Evolutionary conservation across 2,888 invertebrate species (phyloP).

Genomic region (Minunthozetes semirufus): DNA sequence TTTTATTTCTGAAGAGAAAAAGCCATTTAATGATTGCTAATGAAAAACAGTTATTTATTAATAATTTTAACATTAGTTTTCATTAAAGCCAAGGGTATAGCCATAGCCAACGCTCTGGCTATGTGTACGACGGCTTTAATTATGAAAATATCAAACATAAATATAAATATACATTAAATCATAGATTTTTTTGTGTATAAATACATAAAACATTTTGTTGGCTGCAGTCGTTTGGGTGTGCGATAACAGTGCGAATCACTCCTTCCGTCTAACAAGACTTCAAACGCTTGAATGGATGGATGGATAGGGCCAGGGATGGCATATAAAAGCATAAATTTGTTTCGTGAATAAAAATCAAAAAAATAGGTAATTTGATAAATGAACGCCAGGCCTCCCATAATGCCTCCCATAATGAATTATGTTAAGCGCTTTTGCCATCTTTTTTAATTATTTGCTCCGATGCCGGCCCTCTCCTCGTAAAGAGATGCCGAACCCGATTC

Average conservation of each 20-base stretch:
- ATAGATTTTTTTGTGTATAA: neutral
- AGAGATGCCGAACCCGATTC: neutral
- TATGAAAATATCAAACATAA: neutral
- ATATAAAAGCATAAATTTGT: neutral
- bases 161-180: neutral
- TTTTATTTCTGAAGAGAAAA: too few species aligned
- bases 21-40: neutral
- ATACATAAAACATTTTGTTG: neutral
- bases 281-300: neutral
- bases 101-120: neutral
- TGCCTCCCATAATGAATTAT: conserved; percentile 9
- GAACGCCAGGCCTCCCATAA: neutral
- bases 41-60: neutral
- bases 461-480: neutral
- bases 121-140: neutral
- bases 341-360: neutral
- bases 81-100: neutral
- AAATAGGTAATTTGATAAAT: conserved; percentile 9
- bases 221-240: neutral
- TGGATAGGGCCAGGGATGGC: neutral
- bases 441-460: neutral
- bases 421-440: neutral
- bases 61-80: neutral
- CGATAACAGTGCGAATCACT: conserved; percentile 20
- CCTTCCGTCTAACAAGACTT: conserved; percentile 19